Evolutionary conservation across 64 coral and sea anemone genomes (phyloP), one percentile per base, ranked within the genome.

Genomic region (Montipora cactus): DNA sequence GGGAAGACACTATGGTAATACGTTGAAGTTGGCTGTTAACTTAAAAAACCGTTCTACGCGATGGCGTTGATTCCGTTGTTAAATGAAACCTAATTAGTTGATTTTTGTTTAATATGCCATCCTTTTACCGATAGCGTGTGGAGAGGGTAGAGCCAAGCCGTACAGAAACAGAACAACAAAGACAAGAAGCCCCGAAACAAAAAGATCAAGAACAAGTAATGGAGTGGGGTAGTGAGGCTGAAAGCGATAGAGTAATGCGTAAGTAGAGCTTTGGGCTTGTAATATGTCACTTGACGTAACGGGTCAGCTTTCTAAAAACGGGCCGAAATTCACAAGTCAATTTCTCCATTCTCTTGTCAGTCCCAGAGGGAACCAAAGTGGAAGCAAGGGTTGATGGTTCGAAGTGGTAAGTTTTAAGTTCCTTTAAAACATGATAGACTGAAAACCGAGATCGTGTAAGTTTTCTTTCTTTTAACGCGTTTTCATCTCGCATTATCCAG

Each of bases 171-270:
- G 57, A 81, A 23, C 4, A 68, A 3, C 18, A 67, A 71, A 20
- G 19, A 48, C 66, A 8, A 71, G 66, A 70, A 86, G 18, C 47
- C 46, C 2, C 76, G 4, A 50, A 72, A 71, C 45, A 51, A 72
- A 37, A 18, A 9, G 67, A 50, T 19, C 16, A 49, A 47, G 82
- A 86, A 50, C 82, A 70, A 37, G 25, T 84, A 7, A 85, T 86
- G 90, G 81, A 92, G 5, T 92, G 80, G 70, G 77, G 80, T 67
- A 92, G 81, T 21, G 90, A 92, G 59, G 80, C 80, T 20, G 90
- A 92, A 76, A 67, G 44, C 5, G 81, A 71, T 20, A 46, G 45
- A 86, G 21, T 64, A 71, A 71, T 18, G 47, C 82, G 82, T 86
- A 50, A 71, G 82, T 49, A 86, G 1, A 47, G 51, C 61, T 8